phyloP scores from a whole-genome alignment of 2,888 invertebrate genomes.

The Byasa hedistus region DNA sequence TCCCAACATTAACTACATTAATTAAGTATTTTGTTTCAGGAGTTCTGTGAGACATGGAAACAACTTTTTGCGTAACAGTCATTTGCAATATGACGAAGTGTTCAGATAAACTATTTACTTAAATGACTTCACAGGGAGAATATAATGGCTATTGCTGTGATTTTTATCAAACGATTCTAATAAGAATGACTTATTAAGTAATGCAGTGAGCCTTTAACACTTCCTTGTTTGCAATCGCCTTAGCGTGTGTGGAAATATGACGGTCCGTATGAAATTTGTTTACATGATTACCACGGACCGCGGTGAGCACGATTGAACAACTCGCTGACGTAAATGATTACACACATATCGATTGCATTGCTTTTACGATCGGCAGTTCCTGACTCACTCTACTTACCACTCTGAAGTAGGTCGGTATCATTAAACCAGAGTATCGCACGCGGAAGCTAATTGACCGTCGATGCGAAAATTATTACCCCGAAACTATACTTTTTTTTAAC shows the following conservation, averaged over 20 bases:
- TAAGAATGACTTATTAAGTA: not conserved
- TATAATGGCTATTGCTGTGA: not conserved
- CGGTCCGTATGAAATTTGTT: conserved; percentile 25
- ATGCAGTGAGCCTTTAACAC: not conserved
- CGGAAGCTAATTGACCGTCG: conserved; percentile 21
- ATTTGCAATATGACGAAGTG: not conserved
- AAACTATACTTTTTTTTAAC: not conserved
- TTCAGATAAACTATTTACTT: not conserved
- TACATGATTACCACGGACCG: conserved; percentile 29
- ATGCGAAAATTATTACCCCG: conserved; percentile 1
- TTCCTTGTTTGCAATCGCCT: conserved; percentile 38
- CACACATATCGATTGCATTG: conserved; percentile 70
- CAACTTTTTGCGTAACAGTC: not conserved
- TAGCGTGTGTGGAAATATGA: conserved; percentile 40
- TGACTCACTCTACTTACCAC: conserved; percentile 28
- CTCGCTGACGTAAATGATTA: conserved; percentile 60
- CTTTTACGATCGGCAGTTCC: conserved; percentile 36
- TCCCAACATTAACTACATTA: not conserved
- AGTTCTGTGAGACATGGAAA: not conserved
- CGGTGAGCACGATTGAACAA: conserved; percentile 63
- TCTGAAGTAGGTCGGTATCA: conserved; percentile 22
- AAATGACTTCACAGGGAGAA: not conserved
- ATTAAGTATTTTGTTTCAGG: not conserved
- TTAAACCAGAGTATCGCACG: conserved; percentile 22
- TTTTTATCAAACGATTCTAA: not conserved